phyloP scores from a whole-genome alignment of 2,888 invertebrate genomes.

The Hecatera dysodea region DNA sequence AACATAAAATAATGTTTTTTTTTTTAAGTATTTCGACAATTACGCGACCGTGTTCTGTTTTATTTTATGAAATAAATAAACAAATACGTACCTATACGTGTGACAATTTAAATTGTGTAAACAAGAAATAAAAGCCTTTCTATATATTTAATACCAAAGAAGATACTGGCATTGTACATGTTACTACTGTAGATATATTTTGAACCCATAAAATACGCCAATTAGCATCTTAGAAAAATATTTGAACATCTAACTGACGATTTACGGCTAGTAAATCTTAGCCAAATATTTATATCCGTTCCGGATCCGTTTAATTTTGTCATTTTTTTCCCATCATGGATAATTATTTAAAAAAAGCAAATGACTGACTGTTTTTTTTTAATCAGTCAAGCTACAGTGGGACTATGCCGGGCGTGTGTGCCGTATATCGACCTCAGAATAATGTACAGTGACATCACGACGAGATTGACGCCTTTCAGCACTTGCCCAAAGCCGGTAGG shows the following conservation, averaged over 20 bases:
- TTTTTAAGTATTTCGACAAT: no score
- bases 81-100: no score
- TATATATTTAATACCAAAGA: background rate
- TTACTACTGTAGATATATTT: background rate
- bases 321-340: background rate
- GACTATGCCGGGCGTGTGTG: no score
- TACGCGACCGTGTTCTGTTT: no score
- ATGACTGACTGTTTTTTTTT: no score
- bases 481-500: no score
- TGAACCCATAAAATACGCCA: slow-evolving; percentile 6
- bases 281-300: slow-evolving; percentile 44
- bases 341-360: background rate
- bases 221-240: slow-evolving; percentile 23
- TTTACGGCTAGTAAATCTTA: slow-evolving; percentile 1
- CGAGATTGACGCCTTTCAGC: no score
- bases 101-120: background rate
- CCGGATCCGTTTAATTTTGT: background rate
- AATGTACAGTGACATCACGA: no score
- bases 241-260: slow-evolving; percentile 38
- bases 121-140: background rate
- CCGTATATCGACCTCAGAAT: no score
- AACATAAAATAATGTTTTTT: no score
- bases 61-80: no score
- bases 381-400: no score
- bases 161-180: background rate